These are phyloP conservation scores for Lymantria monacha DNA, from an alignment of 2,888 invertebrate species.

Conservation along the genomic window DNA sequence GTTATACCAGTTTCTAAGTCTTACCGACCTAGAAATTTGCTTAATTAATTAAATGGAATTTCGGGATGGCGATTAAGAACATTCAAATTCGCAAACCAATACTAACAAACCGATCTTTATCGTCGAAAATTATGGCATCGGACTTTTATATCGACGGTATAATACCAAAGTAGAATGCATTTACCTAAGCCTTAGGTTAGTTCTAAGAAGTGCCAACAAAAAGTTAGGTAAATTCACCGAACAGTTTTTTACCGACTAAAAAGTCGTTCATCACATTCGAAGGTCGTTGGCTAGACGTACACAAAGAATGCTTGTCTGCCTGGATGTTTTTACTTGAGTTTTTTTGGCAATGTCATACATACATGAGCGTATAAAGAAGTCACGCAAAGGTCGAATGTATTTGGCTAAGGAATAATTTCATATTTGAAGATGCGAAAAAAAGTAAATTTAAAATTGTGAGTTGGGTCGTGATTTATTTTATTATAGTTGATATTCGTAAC, in stretches of 20 bases:
- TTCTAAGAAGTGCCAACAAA: constrained; percentile 73
- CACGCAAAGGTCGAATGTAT: constrained; percentile 72
- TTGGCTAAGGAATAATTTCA: constrained; percentile 62
- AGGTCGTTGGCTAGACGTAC: constrained; percentile 74
- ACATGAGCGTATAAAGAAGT: constrained; percentile 63
- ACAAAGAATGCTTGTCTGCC: constrained; percentile 77
- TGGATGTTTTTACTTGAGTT: constrained; percentile 65
- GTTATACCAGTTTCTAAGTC: constrained; percentile 5
- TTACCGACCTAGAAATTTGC: constrained; percentile 43
- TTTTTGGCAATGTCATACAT: constrained; percentile 73
- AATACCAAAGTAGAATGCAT: constrained; percentile 61
- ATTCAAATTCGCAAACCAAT: constrained; percentile 42
- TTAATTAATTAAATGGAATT: constrained; percentile 51
- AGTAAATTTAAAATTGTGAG: constrained; percentile 34
- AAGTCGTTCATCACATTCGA: constrained; percentile 74
- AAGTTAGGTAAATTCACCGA: constrained; percentile 80
- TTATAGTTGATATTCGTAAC: constrained; percentile 26
- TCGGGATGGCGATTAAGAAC: constrained; percentile 23
- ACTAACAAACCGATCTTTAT: constrained; percentile 45
- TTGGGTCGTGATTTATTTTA: constrained; percentile 39
- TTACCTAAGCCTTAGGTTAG: constrained; percentile 51
- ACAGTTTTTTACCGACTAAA: constrained; percentile 70
- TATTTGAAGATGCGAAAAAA: constrained; percentile 57
- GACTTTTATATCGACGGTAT: constrained; percentile 58
- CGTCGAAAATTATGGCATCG: constrained; percentile 71